Evolutionary conservation across 2,888 invertebrate species (phyloP).

Genomic region (Noctua janthe): DNA sequence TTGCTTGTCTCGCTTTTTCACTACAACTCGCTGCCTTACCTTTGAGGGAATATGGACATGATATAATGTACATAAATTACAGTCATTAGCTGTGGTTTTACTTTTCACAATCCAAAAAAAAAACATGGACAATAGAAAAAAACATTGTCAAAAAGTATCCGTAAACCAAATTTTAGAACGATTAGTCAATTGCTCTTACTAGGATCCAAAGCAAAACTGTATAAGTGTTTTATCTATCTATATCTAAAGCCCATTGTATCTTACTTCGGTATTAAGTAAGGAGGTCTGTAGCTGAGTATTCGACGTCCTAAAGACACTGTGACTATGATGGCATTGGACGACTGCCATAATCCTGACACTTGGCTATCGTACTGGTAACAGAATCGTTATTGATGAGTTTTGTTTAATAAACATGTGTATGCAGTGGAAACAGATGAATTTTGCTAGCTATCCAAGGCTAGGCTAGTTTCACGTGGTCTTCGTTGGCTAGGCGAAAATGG

Average conservation of each 20-base stretch:
- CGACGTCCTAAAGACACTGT: neutral
- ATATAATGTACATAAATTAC: neutral
- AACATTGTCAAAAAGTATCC: neutral
- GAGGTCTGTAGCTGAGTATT: neutral
- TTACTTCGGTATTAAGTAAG: neutral
- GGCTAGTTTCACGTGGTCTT: neutral
- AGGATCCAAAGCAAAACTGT: neutral
- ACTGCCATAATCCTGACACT: slow-evolving; percentile 28
- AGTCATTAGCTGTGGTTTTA: no score
- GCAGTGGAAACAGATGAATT: neutral
- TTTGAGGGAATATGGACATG: neutral
- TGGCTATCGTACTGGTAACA: slow-evolving; percentile 12
- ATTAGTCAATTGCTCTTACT: neutral
- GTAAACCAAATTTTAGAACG: neutral
- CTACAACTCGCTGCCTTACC: neutral
- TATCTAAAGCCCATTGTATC: neutral
- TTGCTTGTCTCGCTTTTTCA: neutral
- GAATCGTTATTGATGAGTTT: slow-evolving; percentile 15
- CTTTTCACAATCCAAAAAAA: neutral
- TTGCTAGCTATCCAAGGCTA: neutral
- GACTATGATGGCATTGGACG: slow-evolving; percentile 6
- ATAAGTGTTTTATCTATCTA: neutral
- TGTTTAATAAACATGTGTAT: neutral
- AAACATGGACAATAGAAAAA: neutral
- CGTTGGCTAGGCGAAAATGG: neutral